Conservation (phyloP, 2,797 vertebrate species). For the Alectoris magna region DNA sequence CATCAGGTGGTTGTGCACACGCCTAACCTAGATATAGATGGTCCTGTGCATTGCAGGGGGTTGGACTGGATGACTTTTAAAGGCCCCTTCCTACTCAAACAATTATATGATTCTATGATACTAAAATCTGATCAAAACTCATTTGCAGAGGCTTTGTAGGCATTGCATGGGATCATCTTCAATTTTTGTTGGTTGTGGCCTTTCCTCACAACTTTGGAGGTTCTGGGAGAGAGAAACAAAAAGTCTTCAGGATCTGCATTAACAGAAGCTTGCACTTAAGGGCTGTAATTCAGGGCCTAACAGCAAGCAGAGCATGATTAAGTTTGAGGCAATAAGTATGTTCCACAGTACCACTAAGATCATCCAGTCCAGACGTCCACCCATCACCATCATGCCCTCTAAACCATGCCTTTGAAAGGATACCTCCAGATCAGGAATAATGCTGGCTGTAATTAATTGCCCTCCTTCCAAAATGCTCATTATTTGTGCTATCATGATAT, state of each 20-base stretch:
- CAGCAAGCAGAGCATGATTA: neutral
- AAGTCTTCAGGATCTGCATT: neutral
- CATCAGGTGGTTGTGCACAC: neutral
- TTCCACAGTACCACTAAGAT: neutral
- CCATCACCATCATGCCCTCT: neutral
- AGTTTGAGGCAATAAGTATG: neutral
- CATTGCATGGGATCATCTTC: neutral
- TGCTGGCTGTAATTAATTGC: neutral
- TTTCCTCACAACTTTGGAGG: neutral
- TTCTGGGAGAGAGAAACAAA: neutral
- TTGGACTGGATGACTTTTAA: too few species aligned
- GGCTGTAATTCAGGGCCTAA: slow-evolving; percentile 16
- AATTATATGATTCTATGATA: too few species aligned
- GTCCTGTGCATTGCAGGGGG: too few species aligned
- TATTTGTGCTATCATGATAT: neutral
- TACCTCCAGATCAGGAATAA: neutral
- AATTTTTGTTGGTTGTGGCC: rapidly evolving
- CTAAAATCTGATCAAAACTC: neutral
- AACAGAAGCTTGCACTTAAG: slow-evolving; percentile 7
- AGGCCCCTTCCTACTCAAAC: too few species aligned
- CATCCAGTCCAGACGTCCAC: too few species aligned
- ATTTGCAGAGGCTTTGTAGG: neutral
- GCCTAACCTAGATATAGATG: too few species aligned
- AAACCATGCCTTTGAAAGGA: slow-evolving; percentile 44
- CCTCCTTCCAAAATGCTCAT: neutral